Evolutionary conservation across 1,140 invertebrate species (phyloP).

Genomic region (Drosophila lowei): DNA sequence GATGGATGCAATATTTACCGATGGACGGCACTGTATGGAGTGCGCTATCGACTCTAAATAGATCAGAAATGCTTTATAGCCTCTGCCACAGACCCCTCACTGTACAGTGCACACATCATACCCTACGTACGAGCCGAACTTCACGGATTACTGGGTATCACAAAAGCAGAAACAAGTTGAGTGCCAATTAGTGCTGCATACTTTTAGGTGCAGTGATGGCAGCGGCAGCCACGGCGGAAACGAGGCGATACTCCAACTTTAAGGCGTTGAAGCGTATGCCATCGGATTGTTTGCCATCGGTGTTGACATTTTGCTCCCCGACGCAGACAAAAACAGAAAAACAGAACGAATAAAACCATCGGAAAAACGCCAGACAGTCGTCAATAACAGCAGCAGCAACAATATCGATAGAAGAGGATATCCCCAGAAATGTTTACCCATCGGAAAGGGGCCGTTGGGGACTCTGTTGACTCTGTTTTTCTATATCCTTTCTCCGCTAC

Average conservation of each 20-base stretch:
- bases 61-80: too few relatives aligned
- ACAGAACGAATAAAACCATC: conserved; percentile 45
- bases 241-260: conserved; percentile 13
- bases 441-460: neutral
- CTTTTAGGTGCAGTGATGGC: conserved; percentile 50
- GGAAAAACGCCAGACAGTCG: conserved; percentile 56
- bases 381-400: conserved; percentile 52
- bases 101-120: too few relatives aligned
- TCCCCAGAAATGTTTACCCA: conserved; percentile 45
- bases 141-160: too few relatives aligned
- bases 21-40: too few relatives aligned
- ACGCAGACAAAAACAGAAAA: conserved; percentile 60
- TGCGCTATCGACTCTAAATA: too few relatives aligned
- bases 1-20: too few relatives aligned
- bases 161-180: conserved; percentile 26
- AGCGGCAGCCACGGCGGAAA: too few relatives aligned
- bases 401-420: conserved; percentile 4
- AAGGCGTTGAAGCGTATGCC: conserved; percentile 37
- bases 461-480: conserved; percentile 50
- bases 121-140: too few relatives aligned
- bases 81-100: too few relatives aligned
- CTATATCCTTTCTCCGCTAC: conserved; percentile 37
- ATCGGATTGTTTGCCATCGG: conserved; percentile 46
- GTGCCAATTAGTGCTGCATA: conserved; percentile 73
- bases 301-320: conserved; percentile 57